Conservation (phyloP, 2,888 invertebrate species). For the Endotricha flammealis region DNA sequence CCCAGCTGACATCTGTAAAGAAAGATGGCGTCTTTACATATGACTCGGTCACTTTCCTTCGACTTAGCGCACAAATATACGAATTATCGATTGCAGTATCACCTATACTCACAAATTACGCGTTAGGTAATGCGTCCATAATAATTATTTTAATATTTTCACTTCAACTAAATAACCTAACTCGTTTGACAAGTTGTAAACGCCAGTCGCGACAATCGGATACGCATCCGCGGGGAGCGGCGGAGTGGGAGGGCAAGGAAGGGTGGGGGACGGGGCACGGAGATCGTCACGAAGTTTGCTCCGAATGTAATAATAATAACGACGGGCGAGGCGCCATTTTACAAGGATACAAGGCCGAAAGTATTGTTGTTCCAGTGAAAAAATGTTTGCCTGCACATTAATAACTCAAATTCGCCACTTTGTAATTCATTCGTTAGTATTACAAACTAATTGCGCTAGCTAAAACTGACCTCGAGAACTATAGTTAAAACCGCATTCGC, state of each 20-base stretch:
- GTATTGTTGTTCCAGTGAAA: slow-evolving; percentile 55
- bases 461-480: slow-evolving; percentile 35
- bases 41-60: slow-evolving; percentile 64
- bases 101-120: slow-evolving; percentile 50
- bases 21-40: slow-evolving; percentile 79
- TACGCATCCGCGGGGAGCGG: slow-evolving; percentile 72
- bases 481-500: slow-evolving; percentile 47
- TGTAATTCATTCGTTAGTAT: slow-evolving; percentile 21
- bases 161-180: slow-evolving; percentile 67
- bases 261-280: slow-evolving; percentile 56
- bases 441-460: slow-evolving; percentile 32
- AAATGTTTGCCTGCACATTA: slow-evolving; percentile 30
- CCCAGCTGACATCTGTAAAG: slow-evolving; percentile 96
- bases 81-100: slow-evolving; percentile 27
- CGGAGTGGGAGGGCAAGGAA: slow-evolving; percentile 30
- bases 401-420: slow-evolving; percentile 18
- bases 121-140: slow-evolving; percentile 38
- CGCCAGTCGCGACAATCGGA: slow-evolving; percentile 75
- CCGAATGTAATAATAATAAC: slow-evolving; percentile 74
- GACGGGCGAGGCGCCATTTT: slow-evolving; percentile 74
- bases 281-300: slow-evolving; percentile 77
- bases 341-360: slow-evolving; percentile 75
- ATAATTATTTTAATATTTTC: slow-evolving; percentile 44
- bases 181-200: slow-evolving; percentile 76
- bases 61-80: slow-evolving; percentile 38